Conservation (phyloP, 64 coral and sea anemone genomes). For the Stichodactyla helianthus region DNA sequence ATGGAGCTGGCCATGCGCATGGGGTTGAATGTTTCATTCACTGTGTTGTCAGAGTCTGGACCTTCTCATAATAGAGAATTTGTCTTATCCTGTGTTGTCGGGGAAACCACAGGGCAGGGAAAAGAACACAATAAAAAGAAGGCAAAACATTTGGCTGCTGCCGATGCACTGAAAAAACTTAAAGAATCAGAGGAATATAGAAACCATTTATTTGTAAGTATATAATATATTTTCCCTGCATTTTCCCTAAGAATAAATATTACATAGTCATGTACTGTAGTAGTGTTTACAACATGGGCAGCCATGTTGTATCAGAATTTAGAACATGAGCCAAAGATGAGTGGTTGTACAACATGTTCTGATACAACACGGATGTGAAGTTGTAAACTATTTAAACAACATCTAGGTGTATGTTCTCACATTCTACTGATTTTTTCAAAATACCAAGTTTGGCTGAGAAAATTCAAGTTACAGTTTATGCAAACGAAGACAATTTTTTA, state of each 20-base stretch:
- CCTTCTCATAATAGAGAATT: slow-evolving; percentile 58
- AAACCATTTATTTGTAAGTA: slow-evolving; percentile 74
- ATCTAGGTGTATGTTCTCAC: no score
- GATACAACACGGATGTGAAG: no score
- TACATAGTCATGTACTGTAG: no score
- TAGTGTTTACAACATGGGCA: no score
- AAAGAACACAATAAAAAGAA: slow-evolving; percentile 60
- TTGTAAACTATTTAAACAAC: no score
- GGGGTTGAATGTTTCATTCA: slow-evolving; percentile 60
- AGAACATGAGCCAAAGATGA: no score
- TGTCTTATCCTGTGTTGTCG: slow-evolving; percentile 53
- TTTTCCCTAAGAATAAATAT: neutral
- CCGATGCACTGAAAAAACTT: slow-evolving; percentile 59
- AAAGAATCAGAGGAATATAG: slow-evolving; percentile 68
- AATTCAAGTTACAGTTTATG: no score
- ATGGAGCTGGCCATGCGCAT: slow-evolving; percentile 70
- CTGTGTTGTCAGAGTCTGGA: slow-evolving; percentile 47
- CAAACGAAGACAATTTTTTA: no score
- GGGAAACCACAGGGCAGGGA: slow-evolving; percentile 46
- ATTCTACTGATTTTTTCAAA: no score
- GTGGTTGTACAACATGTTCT: no score
- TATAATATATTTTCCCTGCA: neutral
- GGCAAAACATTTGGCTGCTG: slow-evolving; percentile 73
- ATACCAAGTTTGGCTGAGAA: no score
- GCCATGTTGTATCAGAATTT: no score